Conservation (phyloP, 1,140 invertebrate species). For the Pachyrhynchus sulphureomaculatus region DNA sequence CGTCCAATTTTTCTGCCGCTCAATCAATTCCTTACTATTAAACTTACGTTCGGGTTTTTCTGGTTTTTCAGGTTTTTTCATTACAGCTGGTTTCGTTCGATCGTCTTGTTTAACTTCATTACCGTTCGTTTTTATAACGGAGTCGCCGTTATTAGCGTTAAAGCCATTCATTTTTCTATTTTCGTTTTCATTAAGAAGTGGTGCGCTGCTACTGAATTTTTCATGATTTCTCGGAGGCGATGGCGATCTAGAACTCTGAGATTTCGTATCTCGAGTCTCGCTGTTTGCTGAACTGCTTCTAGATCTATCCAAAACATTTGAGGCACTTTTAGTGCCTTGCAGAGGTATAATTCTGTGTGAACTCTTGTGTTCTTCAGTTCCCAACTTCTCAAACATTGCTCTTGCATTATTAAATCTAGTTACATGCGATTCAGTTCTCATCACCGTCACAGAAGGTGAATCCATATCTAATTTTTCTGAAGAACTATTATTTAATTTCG, state of each 20-base stretch:
- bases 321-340: slow-evolving; percentile 49
- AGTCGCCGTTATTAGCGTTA: slow-evolving; percentile 42
- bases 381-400: slow-evolving; percentile 89
- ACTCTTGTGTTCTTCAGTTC: slow-evolving; percentile 60
- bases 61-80: slow-evolving; percentile 68
- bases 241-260: slow-evolving; percentile 42
- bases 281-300: slow-evolving; percentile 47
- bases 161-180: slow-evolving; percentile 41
- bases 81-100: slow-evolving; percentile 51
- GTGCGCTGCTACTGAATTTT: slow-evolving; percentile 32
- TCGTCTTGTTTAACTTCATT: slow-evolving; percentile 47
- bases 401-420: slow-evolving; percentile 89
- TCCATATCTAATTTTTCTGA: slow-evolving; percentile 51
- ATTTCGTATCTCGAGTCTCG: slow-evolving; percentile 42
- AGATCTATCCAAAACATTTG: slow-evolving; percentile 45
- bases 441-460: slow-evolving; percentile 67
- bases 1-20: slow-evolving; percentile 89
- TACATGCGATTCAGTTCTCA: slow-evolving; percentile 83
- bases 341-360: slow-evolving; percentile 39
- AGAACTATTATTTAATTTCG: slow-evolving; percentile 51
- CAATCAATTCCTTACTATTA: slow-evolving; percentile 81
- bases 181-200: slow-evolving; percentile 36
- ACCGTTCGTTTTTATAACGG: slow-evolving; percentile 51
- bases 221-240: slow-evolving; percentile 38
- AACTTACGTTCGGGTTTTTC: slow-evolving; percentile 80